Base-by-base conservation (phyloP, 2,888 invertebrate genomes). In the Cantharis flavilabris region DNA sequence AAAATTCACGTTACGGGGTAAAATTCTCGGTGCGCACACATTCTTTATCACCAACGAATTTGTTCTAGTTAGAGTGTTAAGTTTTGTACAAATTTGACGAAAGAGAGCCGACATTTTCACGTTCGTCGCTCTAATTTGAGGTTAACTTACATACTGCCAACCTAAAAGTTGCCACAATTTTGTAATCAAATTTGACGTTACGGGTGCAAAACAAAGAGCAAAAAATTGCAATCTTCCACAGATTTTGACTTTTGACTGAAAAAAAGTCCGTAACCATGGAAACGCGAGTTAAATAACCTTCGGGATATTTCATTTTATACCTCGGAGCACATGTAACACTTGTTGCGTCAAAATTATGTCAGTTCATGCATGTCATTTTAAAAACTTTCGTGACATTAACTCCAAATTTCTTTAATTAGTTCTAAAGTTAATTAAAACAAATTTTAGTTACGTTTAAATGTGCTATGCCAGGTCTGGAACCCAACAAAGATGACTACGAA, bases 311-410 rank as follows among this genome's bases (percentile, higher is more conserved):
- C 20, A 26, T 14, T 67, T 67, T 26, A 4, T 23, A 13, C 65
- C 18, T 11, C 26, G n/a, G 1, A 5, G 65, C 65, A 67, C 65
- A 67, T 67, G 65, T 14, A 67, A 23, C 49, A 76, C 76, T 62
- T 76, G 76, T 76, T 76, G 76, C 72, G 72, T 72, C 69, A 71
- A 69, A 76, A 64, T 64, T 67, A 26, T 18, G 65, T 67, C 65
- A 49, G 49, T 49, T 49, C 20, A 67, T 23, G n/a, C 16, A 23
- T 67, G 20, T 20, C 23, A 16, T 26, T 67, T 23, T 67, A 67
- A 26, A 67, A 67, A 67, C 20, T 20, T 14, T 3, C 26, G 20
- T 67, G 65, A 23, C 26, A 23, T 16, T 23, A 16, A 23, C 11
- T 67, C 65, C 0, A n/a, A 67, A 23, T 64, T 64, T 67, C 7